phyloP scores from a whole-genome alignment of 2,888 invertebrate species.

The Euplagia quadripunctaria region DNA sequence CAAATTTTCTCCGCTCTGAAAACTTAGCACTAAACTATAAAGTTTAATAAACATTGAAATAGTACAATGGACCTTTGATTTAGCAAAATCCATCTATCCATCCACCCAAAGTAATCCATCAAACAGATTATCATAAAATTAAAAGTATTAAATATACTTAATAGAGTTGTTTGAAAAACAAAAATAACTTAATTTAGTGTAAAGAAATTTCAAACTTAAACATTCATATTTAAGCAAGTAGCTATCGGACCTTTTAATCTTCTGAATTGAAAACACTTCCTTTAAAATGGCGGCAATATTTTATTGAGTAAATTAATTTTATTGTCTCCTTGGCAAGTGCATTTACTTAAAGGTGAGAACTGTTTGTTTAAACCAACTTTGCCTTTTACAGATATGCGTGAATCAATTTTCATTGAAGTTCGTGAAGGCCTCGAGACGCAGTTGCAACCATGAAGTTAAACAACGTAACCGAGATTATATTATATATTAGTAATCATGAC shows the following conservation, averaged over 20 bases:
- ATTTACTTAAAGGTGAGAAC: conserved; percentile 42
- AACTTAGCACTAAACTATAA: background rate
- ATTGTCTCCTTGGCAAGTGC: conserved; percentile 43
- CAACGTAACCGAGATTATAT: background rate
- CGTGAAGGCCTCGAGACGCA: background rate
- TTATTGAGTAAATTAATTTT: conserved; percentile 33
- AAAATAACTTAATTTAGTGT: background rate
- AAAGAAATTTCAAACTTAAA: background rate
- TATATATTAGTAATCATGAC: background rate
- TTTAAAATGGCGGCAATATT: conserved; percentile 35
- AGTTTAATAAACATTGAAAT: background rate
- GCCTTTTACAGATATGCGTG: conserved; percentile 16
- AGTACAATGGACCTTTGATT: background rate
- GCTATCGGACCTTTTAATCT: conserved; percentile 20
- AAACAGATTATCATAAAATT: background rate
- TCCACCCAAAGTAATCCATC: too few species aligned
- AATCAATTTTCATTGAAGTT: conserved; percentile 13
- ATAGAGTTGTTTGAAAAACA: background rate
- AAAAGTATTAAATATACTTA: background rate
- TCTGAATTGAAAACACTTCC: conserved; percentile 17
- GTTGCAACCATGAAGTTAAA: background rate
- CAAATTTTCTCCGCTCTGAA: background rate
- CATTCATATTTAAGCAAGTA: background rate
- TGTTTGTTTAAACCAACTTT: conserved; percentile 40
- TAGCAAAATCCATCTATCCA: background rate